Evolutionary conservation across 2,113 vertebrate species (phyloP), one percentile per base, ranked within the genome.

Genomic region (Percopsis transmontana): DNA sequence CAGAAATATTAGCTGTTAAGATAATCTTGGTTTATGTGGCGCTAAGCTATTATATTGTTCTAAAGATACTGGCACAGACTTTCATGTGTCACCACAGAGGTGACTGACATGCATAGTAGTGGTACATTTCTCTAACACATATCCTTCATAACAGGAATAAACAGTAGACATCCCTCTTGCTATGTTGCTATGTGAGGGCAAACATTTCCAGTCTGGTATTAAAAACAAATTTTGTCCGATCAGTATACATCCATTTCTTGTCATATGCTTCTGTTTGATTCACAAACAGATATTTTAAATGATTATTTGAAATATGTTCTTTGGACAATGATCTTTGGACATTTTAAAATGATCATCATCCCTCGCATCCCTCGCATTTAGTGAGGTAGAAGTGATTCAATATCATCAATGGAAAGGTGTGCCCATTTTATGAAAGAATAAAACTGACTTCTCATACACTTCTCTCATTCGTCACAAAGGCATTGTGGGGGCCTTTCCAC

Each of bases 401-500:
- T 21, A 18, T 33, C 20, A 39, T n/a, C 41, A 40, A 47, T 67
- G 42, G 40, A 59, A 51, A 72, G 38, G 33, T 42, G 60, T 53
- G 58, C 42, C 62, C 18, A 19, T 16, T 24, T 40, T 21, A 23
- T 42, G 81, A 62, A 18, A 21, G n/a, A 39, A 45, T 64, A 20
- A 65, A 23, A 62, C 44, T 71, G 66, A 57, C 69, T 39, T 66
- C 66, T 79, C 66, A 23, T 27, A 11, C 47, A 63, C 66, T 18
- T 78, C 12, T 68, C 51, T 72, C 1, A 57, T 3, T n/a, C 12
- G 53, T 58, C 24, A 66, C 77, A 83, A 71, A 67, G 56, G 47
- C 61, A 61, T 86, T 83, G 77, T 83, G 69, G 71, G 44, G 1
- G 9, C 9, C 21, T 77, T 74, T 72, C 72, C 68, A 83, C 63